Evolutionary conservation across 2,113 vertebrate species (phyloP), one percentile per base, ranked within the genome.

Genomic region (Oryzias melastigma): DNA sequence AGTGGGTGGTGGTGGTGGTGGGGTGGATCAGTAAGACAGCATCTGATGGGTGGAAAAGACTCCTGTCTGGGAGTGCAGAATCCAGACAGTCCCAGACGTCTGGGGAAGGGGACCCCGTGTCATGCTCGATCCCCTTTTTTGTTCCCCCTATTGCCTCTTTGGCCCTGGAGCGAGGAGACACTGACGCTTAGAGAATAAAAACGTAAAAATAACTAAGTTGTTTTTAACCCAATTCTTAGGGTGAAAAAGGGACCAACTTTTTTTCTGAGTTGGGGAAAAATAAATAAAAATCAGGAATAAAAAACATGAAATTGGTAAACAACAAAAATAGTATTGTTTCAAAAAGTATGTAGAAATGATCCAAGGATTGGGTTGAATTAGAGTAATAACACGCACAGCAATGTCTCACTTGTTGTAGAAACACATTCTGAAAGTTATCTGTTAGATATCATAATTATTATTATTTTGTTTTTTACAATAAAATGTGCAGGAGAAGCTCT

Each of bases 1-100:
- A 85, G 74, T 82, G 71, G 71, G 78, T 62, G 64, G 15, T 60
- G 62, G 73, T 52, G 79, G 19, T 22, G 24, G 63, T 64, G 51
- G 40, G 3, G 35, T 66, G 52, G 53, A 13, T 47, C 58, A 59
- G 73, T 13, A 59, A 43, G 50, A 41, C 58, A 65, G 52, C 68
- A 80, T 86, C 71, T 85, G 81, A 87, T n/a, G 81, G 66, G 53
- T 77, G 73, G 57, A 71, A 74, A 77, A 60, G 27, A 29, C 66
- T 72, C 59, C 68, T 65, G 87, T 89, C 89, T 91, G 88, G 85
- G 84, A 90, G 80, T 70, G 72, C 27, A 62, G 80, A 87, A 78
- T 62, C 82, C 88, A 90, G 89, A 92, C 88, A 84, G 81, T 86
- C 81, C 85, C 86, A 86, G 84, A 86, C 79, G 76, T 87, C 84